Conservation (phyloP, 2,113 vertebrate genomes). For the Rhinogobius similis region DNA sequence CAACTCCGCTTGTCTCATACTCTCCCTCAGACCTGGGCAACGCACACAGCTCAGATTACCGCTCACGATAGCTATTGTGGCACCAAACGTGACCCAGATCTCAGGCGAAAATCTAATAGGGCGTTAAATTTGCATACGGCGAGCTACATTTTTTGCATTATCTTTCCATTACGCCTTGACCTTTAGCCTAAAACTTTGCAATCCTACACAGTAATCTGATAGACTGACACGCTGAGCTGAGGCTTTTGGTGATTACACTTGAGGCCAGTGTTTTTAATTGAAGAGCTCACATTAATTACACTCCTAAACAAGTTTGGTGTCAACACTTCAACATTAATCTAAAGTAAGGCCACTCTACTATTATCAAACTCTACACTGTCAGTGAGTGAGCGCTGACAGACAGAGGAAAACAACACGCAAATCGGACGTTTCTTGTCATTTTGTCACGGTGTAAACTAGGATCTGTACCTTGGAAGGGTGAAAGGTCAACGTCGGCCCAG, state of each 20-base stretch:
- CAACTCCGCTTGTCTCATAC: slow-evolving; percentile 91
- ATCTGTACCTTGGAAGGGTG: slow-evolving; percentile 87
- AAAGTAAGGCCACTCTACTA: slow-evolving; percentile 42
- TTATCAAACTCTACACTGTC: neutral
- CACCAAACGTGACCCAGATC: slow-evolving; percentile 26
- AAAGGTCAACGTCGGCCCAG: slow-evolving; percentile 93
- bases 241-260: slow-evolving; percentile 74
- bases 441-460: neutral
- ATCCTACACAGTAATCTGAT: slow-evolving; percentile 70
- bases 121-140: slow-evolving; percentile 39
- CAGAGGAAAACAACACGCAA: neutral
- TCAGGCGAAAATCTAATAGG: slow-evolving; percentile 30
- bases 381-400: neutral
- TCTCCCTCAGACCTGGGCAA: slow-evolving; percentile 85
- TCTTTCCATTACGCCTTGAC: slow-evolving; percentile 57
- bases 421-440: neutral
- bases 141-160: slow-evolving; percentile 37
- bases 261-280: slow-evolving; percentile 66
- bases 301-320: slow-evolving; percentile 65
- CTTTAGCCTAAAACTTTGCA: slow-evolving; percentile 70
- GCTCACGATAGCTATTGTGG: slow-evolving; percentile 19
- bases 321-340: slow-evolving; percentile 67
- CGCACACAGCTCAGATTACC: slow-evolving; percentile 11
- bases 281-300: slow-evolving; percentile 74
- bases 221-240: slow-evolving; percentile 71